Percentiles rank a stretch among this genome's conserved stretches.
Conservation (phyloP, 2,888 invertebrate genomes). For the Pimpla rufipes region DNA sequence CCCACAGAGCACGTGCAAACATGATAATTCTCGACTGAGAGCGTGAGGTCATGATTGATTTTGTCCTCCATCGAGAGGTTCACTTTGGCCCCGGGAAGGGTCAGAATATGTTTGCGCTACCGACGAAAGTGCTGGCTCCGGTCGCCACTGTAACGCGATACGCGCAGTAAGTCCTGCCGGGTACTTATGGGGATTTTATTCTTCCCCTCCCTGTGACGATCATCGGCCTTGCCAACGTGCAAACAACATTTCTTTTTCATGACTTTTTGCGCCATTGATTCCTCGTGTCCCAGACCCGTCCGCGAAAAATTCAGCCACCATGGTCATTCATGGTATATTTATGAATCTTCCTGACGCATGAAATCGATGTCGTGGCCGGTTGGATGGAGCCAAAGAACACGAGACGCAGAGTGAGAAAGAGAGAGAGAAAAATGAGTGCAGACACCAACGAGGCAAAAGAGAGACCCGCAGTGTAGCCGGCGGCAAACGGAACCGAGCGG, state of each 20-base stretch:
- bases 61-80: slow-evolving; percentile 47
- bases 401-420: slow-evolving; percentile 27
- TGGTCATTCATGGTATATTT: slow-evolving; percentile 9
- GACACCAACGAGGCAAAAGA: slow-evolving; percentile 42
- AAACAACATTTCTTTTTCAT: slow-evolving; percentile 24
- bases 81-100: slow-evolving; percentile 44
- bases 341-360: slow-evolving; percentile 29
- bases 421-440: slow-evolving; percentile 49
- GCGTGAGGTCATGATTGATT: slow-evolving; percentile 70
- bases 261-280: slow-evolving; percentile 16
- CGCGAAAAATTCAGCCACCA: background rate
- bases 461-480: slow-evolving; percentile 59
- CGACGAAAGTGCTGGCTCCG: slow-evolving; percentile 67
- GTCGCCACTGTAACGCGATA: slow-evolving; percentile 73
- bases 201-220: slow-evolving; percentile 24
- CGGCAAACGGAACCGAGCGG: slow-evolving; percentile 71
- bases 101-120: slow-evolving; percentile 71
- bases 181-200: slow-evolving; percentile 24
- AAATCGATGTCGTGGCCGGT: slow-evolving; percentile 51
- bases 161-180: slow-evolving; percentile 1
- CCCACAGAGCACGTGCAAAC: slow-evolving; percentile 41
- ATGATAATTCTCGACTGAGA: slow-evolving; percentile 60
- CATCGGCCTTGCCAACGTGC: slow-evolving; percentile 16
- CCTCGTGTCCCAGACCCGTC: background rate
- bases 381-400: slow-evolving; percentile 17